Conservation (phyloP, 2,113 vertebrate species). For the Hiodon tergisus region DNA sequence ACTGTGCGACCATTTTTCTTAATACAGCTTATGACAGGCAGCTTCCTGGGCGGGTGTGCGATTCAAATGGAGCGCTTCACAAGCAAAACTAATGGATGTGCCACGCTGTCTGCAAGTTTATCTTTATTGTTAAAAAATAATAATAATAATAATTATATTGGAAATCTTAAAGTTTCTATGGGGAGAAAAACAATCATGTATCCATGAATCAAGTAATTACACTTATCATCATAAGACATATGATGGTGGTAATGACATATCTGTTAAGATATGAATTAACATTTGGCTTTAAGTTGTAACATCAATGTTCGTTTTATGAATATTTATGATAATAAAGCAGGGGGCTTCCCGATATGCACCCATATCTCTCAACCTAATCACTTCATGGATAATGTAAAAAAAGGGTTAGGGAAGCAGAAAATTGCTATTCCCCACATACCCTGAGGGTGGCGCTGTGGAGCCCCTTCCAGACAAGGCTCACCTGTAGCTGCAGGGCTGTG, state of each 20-base stretch:
- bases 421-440: conserved; percentile 25
- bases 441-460: conserved; percentile 34
- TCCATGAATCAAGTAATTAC: conserved; percentile 62
- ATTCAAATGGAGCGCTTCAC: conserved; percentile 72
- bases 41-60: conserved; percentile 69
- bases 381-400: conserved; percentile 22
- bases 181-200: conserved; percentile 56
- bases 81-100: conserved; percentile 58
- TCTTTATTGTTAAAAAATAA: conserved; percentile 45
- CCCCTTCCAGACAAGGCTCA: conserved; percentile 3
- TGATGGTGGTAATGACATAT: conserved; percentile 60
- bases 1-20: conserved; percentile 79
- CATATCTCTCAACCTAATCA: conserved; percentile 45
- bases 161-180: conserved; percentile 43
- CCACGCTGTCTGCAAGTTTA: conserved; percentile 62
- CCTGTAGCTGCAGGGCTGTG: conserved; percentile 19
- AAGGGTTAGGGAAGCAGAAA: not conserved
- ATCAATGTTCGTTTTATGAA: conserved; percentile 55
- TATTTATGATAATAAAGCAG: conserved; percentile 67
- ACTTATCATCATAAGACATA: conserved; percentile 61
- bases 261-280: conserved; percentile 67
- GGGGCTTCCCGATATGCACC: conserved; percentile 45
- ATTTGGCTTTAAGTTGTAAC: conserved; percentile 53
- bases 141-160: too few species aligned
- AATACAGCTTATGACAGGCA: conserved; percentile 81